Conservation (phyloP, 1,140 invertebrate species). For the Drosophila cardini region DNA sequence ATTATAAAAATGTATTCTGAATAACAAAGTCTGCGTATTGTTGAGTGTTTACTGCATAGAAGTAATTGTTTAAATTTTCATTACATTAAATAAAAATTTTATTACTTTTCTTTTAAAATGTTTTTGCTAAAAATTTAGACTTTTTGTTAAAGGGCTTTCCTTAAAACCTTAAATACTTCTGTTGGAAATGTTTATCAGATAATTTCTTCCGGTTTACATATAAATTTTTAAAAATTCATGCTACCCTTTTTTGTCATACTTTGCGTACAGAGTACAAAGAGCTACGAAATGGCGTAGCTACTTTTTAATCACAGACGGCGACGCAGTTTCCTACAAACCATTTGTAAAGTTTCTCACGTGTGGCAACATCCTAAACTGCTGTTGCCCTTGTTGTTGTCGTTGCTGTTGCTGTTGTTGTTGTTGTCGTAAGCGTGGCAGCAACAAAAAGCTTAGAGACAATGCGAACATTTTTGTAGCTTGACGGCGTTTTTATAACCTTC, state of each 20-base stretch:
- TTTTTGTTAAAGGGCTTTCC: no score
- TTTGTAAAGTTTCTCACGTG: constrained; percentile 76
- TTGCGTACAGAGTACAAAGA: constrained; percentile 12
- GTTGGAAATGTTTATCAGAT: no score
- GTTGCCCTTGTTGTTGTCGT: constrained; percentile 32
- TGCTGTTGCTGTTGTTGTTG: constrained; percentile 38
- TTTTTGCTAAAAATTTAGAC: no score
- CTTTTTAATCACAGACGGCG: constrained; percentile 77
- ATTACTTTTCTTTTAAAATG: no score
- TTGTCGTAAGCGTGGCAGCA: constrained; percentile 43
- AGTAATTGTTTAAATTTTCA: no score
- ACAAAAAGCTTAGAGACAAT: constrained; percentile 58
- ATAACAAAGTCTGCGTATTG: no score
- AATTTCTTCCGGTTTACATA: no score
- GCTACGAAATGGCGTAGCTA: constrained; percentile 61
- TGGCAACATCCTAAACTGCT: constrained; percentile 25
- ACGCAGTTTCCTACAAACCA: constrained; percentile 60
- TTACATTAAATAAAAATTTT: no score
- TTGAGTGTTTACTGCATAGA: no score
- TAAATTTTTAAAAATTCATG: no score
- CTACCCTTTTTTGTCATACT: background rate
- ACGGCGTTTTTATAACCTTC: constrained; percentile 61
- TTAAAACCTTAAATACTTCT: no score
- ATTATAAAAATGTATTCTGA: no score
- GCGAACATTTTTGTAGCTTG: constrained; percentile 56